These are phyloP conservation scores for Drosophila serrata DNA, from an alignment of 1,140 invertebrate species.

Conservation along the genomic window DNA sequence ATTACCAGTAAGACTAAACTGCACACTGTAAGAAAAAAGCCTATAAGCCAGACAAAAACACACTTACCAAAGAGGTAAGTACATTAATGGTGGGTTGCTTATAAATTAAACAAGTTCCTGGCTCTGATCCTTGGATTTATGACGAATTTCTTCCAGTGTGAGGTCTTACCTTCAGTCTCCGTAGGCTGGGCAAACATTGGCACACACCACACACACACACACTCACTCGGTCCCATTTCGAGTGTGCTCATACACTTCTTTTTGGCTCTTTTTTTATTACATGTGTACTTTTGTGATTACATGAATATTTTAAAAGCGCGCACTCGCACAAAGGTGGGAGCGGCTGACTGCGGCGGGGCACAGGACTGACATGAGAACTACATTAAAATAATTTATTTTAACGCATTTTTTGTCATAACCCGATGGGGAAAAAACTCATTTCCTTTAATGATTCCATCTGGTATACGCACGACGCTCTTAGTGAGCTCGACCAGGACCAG, in stretches of 20 bases:
- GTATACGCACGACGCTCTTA: conserved; percentile 67
- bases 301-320: conserved; percentile 83
- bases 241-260: conserved; percentile 36
- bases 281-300: conserved; percentile 84
- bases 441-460: conserved; percentile 84
- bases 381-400: conserved; percentile 85
- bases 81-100: not conserved
- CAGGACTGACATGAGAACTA: conserved; percentile 77
- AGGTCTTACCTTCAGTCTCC: conserved; percentile 26
- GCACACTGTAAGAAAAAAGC: conserved; percentile 8
- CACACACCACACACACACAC: conserved; percentile 49
- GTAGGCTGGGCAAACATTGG: conserved; percentile 61
- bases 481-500: conserved; percentile 36
- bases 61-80: no score
- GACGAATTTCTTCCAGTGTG: conserved; percentile 2
- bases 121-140: not conserved
- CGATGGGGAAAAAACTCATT: conserved; percentile 83
- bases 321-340: conserved; percentile 38
- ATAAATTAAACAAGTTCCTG: not conserved
- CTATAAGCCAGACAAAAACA: no score
- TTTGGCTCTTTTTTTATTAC: conserved; percentile 69
- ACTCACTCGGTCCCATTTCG: conserved; percentile 56
- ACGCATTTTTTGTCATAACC: conserved; percentile 84
- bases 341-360: conserved; percentile 9
- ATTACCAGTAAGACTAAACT: conserved; percentile 57